A percentile compares a stretch with the other conserved stretches of the same genome.
These are phyloP conservation scores for Epsilonema sp. DNA, from an alignment of 2,888 invertebrate species.

Conservation along the genomic window DNA sequence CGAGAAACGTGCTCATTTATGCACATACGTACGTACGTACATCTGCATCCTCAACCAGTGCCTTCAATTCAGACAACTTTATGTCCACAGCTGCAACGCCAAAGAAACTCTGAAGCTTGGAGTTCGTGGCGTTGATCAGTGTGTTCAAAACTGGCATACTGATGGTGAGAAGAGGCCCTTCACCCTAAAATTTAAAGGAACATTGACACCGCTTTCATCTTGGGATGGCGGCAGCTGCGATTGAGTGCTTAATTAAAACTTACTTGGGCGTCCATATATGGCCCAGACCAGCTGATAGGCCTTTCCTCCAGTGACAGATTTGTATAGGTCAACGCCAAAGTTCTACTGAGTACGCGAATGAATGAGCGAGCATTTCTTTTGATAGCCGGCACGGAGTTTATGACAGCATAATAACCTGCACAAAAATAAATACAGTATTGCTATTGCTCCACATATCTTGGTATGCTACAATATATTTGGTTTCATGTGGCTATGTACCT, in stretches of 20 bases:
- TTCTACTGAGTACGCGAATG: slow-evolving; percentile 1
- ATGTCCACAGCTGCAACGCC: slow-evolving; percentile 10
- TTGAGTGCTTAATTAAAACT: too few species aligned
- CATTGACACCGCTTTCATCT: too few species aligned
- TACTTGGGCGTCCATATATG: slow-evolving; percentile 10
- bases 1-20: too few species aligned
- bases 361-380: not conserved
- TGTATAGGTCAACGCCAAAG: slow-evolving; percentile 2
- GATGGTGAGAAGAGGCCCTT: slow-evolving; percentile 6
- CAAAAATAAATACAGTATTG: too few species aligned
- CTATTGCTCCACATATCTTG: too few species aligned
- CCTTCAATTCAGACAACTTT: slow-evolving; percentile 2
- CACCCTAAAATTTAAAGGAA: too few species aligned
- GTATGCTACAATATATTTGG: too few species aligned
- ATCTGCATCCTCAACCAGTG: not conserved
- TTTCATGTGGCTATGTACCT: too few species aligned
- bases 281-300: slow-evolving; percentile 2
- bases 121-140: slow-evolving; percentile 3
- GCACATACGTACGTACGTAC: too few species aligned
- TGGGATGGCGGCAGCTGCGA: too few species aligned
- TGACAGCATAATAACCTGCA: slow-evolving; percentile 4
- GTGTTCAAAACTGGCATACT: slow-evolving; percentile 8
- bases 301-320: not conserved
- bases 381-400: slow-evolving; percentile 3
- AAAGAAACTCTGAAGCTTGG: slow-evolving; percentile 5